phyloP scores from a whole-genome alignment of 2,888 invertebrate species.

The Trichopoda pennipes region DNA sequence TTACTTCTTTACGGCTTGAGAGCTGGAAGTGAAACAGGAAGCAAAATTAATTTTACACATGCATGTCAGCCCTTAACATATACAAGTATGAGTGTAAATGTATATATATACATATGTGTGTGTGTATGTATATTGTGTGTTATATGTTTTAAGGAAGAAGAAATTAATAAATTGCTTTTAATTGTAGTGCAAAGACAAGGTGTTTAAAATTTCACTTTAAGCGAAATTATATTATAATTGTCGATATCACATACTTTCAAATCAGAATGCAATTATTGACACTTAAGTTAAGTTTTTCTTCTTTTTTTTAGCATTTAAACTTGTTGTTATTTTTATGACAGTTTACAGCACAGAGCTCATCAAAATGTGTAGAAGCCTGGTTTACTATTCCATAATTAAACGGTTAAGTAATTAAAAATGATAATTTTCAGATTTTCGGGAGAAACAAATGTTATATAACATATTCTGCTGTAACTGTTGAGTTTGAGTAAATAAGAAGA shows the following conservation, averaged over 20 bases:
- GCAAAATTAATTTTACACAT: slow-evolving; percentile 71
- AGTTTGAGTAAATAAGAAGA: no score
- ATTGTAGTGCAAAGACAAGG: slow-evolving; percentile 61
- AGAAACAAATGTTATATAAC: no score
- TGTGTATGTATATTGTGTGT: background rate
- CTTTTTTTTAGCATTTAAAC: background rate
- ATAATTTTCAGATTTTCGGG: no score
- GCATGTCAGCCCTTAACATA: background rate
- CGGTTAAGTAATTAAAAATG: no score
- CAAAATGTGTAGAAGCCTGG: no score
- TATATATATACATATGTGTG: background rate
- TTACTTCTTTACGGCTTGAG: slow-evolving; percentile 64
- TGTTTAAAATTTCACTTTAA: slow-evolving; percentile 56
- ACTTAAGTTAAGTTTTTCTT: slow-evolving; percentile 41
- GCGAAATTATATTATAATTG: slow-evolving; percentile 64
- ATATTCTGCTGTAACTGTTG: no score
- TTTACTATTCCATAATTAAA: no score
- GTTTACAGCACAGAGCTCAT: no score
- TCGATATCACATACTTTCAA: slow-evolving; percentile 40
- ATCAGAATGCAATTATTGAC: slow-evolving; percentile 56
- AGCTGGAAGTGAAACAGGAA: slow-evolving; percentile 69
- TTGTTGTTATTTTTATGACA: background rate
- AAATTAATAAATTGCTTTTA: slow-evolving; percentile 72
- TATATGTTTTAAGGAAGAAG: slow-evolving; percentile 63
- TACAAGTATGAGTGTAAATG: background rate